Percentiles rank a stretch among this genome's conserved stretches.
phyloP scores from a whole-genome alignment of 2,888 invertebrate genomes.

The Trisateles emortualis region DNA sequence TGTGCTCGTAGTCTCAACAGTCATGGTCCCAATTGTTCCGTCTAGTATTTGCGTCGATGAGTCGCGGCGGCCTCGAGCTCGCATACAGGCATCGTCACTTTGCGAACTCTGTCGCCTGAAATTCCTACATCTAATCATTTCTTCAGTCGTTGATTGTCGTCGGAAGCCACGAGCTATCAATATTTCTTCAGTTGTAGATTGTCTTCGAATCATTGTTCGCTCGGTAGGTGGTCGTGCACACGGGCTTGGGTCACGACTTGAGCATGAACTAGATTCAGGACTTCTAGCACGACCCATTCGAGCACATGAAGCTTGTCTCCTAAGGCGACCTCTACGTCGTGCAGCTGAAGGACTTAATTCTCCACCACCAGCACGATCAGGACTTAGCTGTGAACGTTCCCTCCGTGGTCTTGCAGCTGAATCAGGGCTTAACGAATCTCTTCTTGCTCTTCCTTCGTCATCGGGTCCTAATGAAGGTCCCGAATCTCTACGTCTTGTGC shows the following conservation, averaged over 20 bases:
- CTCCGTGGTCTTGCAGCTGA: constrained; percentile 93
- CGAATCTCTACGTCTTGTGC: constrained; percentile 90
- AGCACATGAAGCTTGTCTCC: constrained; percentile 93
- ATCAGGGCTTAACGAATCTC: constrained; percentile 96
- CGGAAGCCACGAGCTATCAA: constrained; percentile 96
- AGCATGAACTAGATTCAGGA: constrained; percentile 92
- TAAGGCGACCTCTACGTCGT: constrained; percentile 89
- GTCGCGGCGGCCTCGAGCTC: constrained; percentile 91
- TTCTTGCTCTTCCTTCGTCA: constrained; percentile 91
- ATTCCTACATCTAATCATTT: constrained; percentile 96
- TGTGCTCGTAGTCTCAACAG: constrained; percentile 96
- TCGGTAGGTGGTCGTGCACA: constrained; percentile 88
- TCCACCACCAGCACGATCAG: constrained; percentile 92
- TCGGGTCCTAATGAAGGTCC: constrained; percentile 95
- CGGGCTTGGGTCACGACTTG: constrained; percentile 94
- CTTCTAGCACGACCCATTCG: constrained; percentile 87
- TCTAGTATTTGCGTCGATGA: constrained; percentile 96
- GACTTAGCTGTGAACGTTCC: constrained; percentile 92
- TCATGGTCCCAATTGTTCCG: constrained; percentile 97
- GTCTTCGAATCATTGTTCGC: constrained; percentile 92
- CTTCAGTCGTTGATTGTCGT: constrained; percentile 96
- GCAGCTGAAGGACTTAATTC: constrained; percentile 93
- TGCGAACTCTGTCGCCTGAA: constrained; percentile 96
- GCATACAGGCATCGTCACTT: constrained; percentile 92
- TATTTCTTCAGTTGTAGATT: constrained; percentile 97